Conservation (phyloP, 2,113 vertebrate genomes). For the Rhinoptilus africanus region DNA sequence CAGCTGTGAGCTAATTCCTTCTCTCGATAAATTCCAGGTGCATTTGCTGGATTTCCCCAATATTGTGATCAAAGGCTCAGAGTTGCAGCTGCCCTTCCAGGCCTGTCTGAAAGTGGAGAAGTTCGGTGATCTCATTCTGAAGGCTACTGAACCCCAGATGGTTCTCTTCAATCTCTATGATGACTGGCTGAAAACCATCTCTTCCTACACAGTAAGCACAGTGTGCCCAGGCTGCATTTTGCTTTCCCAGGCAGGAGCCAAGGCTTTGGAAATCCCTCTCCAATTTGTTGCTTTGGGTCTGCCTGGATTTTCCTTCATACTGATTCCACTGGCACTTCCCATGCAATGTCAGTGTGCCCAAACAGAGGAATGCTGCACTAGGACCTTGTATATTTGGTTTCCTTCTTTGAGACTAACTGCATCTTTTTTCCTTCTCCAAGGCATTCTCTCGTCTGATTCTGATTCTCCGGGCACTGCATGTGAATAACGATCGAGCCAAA, state of each 20-base stretch:
- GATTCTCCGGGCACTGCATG: constrained; percentile 93
- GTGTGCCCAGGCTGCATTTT: neutral
- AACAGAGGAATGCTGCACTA: neutral
- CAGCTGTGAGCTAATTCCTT: neutral
- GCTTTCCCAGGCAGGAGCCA: neutral
- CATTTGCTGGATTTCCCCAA: constrained; percentile 99
- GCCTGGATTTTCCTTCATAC: neutral
- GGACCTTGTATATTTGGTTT: neutral
- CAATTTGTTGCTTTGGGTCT: neutral
- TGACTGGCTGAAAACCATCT: constrained; percentile 99
- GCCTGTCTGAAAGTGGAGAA: constrained; percentile 99
- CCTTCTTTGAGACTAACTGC: neutral
- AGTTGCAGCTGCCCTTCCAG: constrained; percentile 98
- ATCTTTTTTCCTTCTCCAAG: constrained; percentile 60
- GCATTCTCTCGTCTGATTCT: constrained; percentile 98
- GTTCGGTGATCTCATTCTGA: constrained; percentile 97
- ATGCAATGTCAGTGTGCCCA: rapidly evolving
- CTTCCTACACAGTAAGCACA: constrained; percentile 91
- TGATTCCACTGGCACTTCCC: neutral
- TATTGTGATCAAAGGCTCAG: constrained; percentile 98
- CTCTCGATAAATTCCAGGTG: constrained; percentile 76
- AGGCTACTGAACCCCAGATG: constrained; percentile 99
- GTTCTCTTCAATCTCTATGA: constrained; percentile 99
- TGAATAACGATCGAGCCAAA: constrained; percentile 97
- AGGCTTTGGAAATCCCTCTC: neutral